Evolutionary conservation across 2,113 vertebrate genomes (phyloP).

Genomic region (Pristiophorus japonicus): DNA sequence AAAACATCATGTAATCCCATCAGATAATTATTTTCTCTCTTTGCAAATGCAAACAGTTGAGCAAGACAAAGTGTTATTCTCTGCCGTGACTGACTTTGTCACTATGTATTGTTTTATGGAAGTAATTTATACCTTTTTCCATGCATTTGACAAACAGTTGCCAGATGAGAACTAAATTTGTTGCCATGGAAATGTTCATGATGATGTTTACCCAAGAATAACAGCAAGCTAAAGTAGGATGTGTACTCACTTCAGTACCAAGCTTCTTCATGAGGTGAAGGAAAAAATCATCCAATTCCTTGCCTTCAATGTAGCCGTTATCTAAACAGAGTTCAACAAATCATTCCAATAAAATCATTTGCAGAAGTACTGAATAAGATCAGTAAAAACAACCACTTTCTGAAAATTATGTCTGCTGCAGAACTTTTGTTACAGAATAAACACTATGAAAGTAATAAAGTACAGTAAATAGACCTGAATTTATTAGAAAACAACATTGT

Average conservation of each 20-base stretch:
- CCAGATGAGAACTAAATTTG: neutral
- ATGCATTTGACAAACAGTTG: neutral
- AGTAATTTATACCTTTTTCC: neutral
- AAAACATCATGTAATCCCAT: neutral
- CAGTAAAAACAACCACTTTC: neutral
- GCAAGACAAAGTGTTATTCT: neutral
- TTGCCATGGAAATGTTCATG: neutral
- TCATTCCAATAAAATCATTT: neutral
- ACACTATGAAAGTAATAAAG: neutral
- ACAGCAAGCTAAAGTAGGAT: neutral
- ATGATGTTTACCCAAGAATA: neutral
- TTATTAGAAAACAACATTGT: neutral
- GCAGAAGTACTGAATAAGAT: neutral
- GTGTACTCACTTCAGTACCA: slow-evolving; percentile 63
- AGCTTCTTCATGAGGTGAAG: slow-evolving; percentile 69
- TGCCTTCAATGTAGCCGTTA: slow-evolving; percentile 88
- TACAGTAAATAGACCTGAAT: too few species aligned
- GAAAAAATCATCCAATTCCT: slow-evolving; percentile 85
- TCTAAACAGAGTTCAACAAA: slow-evolving; percentile 56
- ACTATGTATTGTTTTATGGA: too few species aligned
- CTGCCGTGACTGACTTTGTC: neutral
- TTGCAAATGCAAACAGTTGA: slow-evolving; percentile 4
- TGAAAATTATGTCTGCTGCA: neutral
- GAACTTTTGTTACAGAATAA: too few species aligned
- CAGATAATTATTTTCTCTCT: neutral